Evolutionary conservation across 2,888 invertebrate genomes (phyloP).

Genomic region (Plebejus argus): DNA sequence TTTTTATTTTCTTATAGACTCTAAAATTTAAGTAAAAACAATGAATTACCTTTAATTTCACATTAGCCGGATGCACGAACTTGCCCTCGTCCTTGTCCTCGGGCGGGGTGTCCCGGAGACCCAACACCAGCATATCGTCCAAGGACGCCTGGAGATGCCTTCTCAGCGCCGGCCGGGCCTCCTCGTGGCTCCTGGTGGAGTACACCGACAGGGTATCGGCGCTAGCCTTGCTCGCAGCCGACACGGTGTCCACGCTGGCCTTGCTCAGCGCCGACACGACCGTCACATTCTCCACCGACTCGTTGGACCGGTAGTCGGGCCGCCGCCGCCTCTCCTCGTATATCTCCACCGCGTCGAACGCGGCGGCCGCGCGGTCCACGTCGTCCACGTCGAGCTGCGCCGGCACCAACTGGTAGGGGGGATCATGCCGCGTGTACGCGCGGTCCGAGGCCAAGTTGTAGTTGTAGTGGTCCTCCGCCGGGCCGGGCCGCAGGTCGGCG

Average conservation of each 20-base stretch:
- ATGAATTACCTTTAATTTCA: slow-evolving; percentile 66
- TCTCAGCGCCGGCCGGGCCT: slow-evolving; percentile 58
- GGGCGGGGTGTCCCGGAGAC: slow-evolving; percentile 54
- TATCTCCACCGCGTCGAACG: slow-evolving; percentile 70
- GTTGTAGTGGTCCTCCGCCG: slow-evolving; percentile 75
- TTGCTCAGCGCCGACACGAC: slow-evolving; percentile 68
- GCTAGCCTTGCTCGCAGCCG: slow-evolving; percentile 63
- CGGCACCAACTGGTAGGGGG: slow-evolving; percentile 68
- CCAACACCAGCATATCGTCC: slow-evolving; percentile 81
- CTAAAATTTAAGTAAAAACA: no score
- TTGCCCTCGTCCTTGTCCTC: slow-evolving; percentile 63
- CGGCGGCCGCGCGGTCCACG: slow-evolving; percentile 60
- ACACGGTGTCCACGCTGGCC: slow-evolving; percentile 76
- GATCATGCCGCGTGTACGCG: slow-evolving; percentile 71
- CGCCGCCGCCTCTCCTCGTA: slow-evolving; percentile 63
- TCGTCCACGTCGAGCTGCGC: slow-evolving; percentile 60
- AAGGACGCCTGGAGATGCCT: slow-evolving; percentile 75
- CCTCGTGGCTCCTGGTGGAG: slow-evolving; percentile 81
- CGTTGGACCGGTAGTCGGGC: slow-evolving; percentile 62
- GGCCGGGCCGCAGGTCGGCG: slow-evolving; percentile 58
- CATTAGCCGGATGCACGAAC: slow-evolving; percentile 69
- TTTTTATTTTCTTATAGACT: no score
- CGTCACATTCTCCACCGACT: slow-evolving; percentile 81
- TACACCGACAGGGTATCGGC: slow-evolving; percentile 81
- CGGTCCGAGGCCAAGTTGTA: slow-evolving; percentile 69